Percentiles rank a stretch among this genome's conserved stretches.
Conservation (phyloP, 2,888 invertebrate species). For the Ferrisia virgata region DNA sequence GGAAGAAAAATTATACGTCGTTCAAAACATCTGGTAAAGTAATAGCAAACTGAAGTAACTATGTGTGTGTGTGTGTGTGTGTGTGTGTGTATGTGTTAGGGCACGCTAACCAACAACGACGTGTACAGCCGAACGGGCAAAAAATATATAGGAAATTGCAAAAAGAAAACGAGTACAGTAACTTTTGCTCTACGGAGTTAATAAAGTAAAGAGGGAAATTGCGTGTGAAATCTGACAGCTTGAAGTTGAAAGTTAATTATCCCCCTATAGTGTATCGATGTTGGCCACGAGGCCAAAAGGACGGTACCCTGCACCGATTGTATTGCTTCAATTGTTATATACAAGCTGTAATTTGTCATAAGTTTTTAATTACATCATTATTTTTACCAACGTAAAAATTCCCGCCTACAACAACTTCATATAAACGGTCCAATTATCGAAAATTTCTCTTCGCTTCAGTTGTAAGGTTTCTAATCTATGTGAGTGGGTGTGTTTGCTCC, state of each 20-base stretch:
- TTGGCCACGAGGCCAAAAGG: not conserved
- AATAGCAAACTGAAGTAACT: not conserved
- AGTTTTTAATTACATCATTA: conserved; percentile 42
- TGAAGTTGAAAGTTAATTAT: conserved; percentile 42
- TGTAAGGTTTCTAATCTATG: not conserved
- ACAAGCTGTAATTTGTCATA: conserved; percentile 36
- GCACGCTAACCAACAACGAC: not conserved
- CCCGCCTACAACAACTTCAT: not conserved
- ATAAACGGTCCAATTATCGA: not conserved
- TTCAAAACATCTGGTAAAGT: conserved; percentile 41
- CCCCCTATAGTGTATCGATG: not conserved
- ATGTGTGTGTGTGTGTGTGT: not conserved
- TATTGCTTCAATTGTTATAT: not conserved
- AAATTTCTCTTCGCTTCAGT: not conserved
- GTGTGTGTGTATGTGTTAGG: not conserved
- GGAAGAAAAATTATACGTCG: conserved; percentile 42
- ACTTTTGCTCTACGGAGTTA: conserved; percentile 36
- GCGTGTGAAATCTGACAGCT: conserved; percentile 44
- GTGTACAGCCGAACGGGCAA: not conserved
- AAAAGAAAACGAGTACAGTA: conserved; percentile 28
- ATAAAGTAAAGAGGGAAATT: conserved; percentile 44
- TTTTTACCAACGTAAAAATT: not conserved
- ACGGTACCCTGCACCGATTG: conserved; percentile 13
- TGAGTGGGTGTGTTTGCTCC: no score
- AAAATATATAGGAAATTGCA: conserved; percentile 36